Evolutionary conservation across 2,113 vertebrate genomes (phyloP).

Genomic region (Tachuris rubrigastra): DNA sequence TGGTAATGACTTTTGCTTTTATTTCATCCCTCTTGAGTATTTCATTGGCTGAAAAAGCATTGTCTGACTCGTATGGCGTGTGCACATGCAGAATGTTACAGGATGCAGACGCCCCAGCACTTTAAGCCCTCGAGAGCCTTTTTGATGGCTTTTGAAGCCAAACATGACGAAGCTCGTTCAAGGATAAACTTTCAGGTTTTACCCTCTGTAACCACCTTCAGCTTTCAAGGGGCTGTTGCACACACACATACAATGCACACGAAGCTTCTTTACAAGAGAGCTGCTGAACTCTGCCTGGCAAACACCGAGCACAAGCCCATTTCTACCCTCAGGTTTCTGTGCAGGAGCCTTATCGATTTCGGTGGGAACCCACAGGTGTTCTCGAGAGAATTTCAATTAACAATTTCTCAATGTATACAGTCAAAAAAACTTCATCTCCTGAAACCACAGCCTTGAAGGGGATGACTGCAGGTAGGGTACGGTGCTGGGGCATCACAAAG

Average conservation of each 20-base stretch:
- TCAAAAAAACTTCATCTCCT: neutral
- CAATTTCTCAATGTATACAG: neutral
- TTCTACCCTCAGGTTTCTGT: neutral
- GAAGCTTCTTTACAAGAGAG: neutral
- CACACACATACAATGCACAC: neutral
- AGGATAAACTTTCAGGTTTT: neutral
- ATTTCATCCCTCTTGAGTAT: neutral
- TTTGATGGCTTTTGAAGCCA: neutral
- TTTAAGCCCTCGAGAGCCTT: neutral
- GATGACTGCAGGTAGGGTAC: neutral
- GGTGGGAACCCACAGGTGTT: neutral
- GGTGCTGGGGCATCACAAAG: neutral
- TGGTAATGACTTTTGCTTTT: conserved; percentile 16
- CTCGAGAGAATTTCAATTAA: neutral
- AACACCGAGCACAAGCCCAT: neutral
- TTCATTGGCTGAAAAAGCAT: neutral
- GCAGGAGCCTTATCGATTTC: neutral
- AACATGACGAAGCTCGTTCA: neutral
- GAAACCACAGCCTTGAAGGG: neutral
- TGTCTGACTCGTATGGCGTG: neutral
- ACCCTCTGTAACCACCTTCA: neutral
- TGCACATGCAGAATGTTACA: neutral
- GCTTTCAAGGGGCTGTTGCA: neutral
- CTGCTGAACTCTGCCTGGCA: neutral
- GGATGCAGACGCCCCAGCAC: neutral